Base-by-base conservation (phyloP, 2,797 vertebrate species). In the Scomberomorus guttatus region DNA sequence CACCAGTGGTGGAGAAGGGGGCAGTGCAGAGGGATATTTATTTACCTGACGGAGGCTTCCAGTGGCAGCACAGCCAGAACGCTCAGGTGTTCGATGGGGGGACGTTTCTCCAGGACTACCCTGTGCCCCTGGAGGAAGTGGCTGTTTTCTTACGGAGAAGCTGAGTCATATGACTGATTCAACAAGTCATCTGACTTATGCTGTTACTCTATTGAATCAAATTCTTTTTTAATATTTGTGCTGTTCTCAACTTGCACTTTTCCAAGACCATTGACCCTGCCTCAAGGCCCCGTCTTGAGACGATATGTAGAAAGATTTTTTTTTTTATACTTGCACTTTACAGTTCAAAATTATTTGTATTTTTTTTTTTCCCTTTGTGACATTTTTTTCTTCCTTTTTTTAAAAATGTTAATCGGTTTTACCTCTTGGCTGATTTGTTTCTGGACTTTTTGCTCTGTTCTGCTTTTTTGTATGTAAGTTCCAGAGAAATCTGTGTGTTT, bases 41-140 rank as follows among this genome's bases (percentile, higher is more conserved):
- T 86, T 92, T 98, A 82, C 97, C 97, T 0, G 96, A 96, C 17
- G 94, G 93, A 22, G 95, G 95, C 54, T 94, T 93, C 61, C 94
- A 94, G 18, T 98, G 97, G 97, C 92, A 95, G 93, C 96, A 98
- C 91, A 92, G 90, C 82, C 95, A 72, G 87, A 96, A 92, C 0
- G 96, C 90, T n/a, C 93, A 86, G 13, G 96, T 97, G 77, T 98
- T 97, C 2, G 96, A 97, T 0, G 97, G 97, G 17, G 97, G 97
- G 86, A 97, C 95, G 76, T 75, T 94, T 37, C 90, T 98, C 56
- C 93, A 94, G 83, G 95, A 95, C 79, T 98, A 97, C 87, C 93
- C 96, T 0, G 96, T 95, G 66, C 87, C 94, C 71, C 90, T 97
- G 66, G 91, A 93, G 1, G 95, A 97, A 22, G 96, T 97, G 91